Conservation (phyloP, 2,797 vertebrate species). For the Sebastolobus altivelis region DNA sequence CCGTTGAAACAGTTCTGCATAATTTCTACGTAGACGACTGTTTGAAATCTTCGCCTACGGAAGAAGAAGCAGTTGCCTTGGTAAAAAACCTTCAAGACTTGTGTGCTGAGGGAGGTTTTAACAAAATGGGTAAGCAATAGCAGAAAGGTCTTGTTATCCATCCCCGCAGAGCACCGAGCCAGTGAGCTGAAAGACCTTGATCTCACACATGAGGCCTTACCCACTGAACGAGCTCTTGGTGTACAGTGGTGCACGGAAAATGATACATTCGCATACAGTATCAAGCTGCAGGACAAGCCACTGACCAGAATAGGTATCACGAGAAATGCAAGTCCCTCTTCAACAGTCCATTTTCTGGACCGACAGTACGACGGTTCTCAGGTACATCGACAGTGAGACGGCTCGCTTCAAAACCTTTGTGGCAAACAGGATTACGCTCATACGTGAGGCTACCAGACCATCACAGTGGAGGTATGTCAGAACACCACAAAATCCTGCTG, state of each 20-base stretch:
- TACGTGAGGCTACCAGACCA: neutral
- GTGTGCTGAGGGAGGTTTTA: neutral
- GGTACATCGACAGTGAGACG: neutral
- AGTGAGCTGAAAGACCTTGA: neutral
- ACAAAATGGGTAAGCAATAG: neutral
- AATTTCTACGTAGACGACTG: neutral
- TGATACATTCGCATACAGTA: neutral
- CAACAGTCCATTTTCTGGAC: neutral
- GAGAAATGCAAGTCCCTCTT: conserved; percentile 4
- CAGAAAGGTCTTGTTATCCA: neutral
- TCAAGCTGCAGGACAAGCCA: neutral
- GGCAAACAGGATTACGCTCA: neutral
- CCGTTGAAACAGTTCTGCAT: neutral
- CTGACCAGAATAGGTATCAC: neutral
- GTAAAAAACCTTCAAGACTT: neutral
- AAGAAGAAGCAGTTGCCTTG: neutral
- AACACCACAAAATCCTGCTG: neutral
- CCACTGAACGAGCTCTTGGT: neutral
- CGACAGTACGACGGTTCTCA: neutral
- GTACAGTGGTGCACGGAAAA: neutral
- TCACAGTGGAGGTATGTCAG: neutral
- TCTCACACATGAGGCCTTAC: neutral
- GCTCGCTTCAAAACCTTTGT: neutral
- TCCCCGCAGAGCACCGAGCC: neutral
- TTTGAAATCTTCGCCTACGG: neutral